Conservation (phyloP, 2,888 invertebrate species). For the Netelia inedita region DNA sequence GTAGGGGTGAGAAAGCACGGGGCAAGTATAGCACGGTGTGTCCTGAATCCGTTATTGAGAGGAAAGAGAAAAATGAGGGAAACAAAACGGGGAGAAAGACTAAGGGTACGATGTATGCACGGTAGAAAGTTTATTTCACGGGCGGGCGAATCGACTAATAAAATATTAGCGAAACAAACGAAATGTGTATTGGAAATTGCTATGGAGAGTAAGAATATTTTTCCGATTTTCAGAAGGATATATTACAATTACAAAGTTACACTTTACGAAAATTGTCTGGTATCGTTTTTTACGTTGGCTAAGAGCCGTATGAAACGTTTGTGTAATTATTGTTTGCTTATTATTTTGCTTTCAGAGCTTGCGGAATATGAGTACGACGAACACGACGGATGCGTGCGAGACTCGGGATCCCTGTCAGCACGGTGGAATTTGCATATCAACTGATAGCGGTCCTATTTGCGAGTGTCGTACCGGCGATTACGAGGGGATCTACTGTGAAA, state of each 20-base stretch:
- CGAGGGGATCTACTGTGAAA: constrained; percentile 97
- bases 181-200: constrained; percentile 16
- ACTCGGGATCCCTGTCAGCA: constrained; percentile 97
- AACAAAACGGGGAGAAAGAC: constrained; percentile 15
- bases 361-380: constrained; percentile 85
- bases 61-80: constrained; percentile 31
- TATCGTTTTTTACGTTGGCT: not conserved
- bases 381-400: constrained; percentile 94
- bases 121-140: constrained; percentile 56
- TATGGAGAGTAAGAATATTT: not conserved
- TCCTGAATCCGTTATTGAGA: constrained; percentile 72
- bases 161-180: constrained; percentile 62
- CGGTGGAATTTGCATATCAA: constrained; percentile 97
- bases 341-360: constrained; percentile 83
- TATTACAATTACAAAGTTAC: not conserved
- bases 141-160: constrained; percentile 70
- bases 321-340: constrained; percentile 3
- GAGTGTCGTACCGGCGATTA: constrained; percentile 97
- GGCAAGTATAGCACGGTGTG: constrained; percentile 63
- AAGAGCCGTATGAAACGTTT: not conserved
- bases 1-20: constrained; percentile 64
- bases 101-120: constrained; percentile 39
- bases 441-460: constrained; percentile 97
- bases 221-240: too few species aligned
- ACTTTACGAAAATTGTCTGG: not conserved